Evolutionary conservation across 1,140 invertebrate genomes (phyloP).

Genomic region (Zaprionus ghesquierei): DNA sequence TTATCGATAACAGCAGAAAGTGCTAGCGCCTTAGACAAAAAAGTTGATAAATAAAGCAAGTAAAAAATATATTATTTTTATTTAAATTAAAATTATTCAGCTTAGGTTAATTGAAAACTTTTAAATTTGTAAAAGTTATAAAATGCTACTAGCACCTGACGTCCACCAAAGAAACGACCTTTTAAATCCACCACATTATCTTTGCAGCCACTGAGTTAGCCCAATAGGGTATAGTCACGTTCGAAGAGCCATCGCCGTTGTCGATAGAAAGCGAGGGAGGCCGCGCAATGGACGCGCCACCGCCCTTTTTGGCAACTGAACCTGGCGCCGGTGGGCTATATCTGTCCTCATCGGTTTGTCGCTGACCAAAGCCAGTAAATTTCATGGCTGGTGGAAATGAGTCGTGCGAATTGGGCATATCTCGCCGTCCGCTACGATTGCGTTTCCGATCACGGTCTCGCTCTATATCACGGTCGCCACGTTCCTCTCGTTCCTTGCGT

Average conservation of each 20-base stretch:
- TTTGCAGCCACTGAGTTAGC: conserved; percentile 93
- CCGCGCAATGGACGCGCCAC: conserved; percentile 91
- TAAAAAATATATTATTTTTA: neutral
- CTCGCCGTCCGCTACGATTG: conserved; percentile 50
- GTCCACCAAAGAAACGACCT: conserved; percentile 96
- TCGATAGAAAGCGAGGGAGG: conserved; percentile 89
- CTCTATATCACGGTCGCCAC: conserved; percentile 46
- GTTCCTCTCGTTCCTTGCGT: conserved; percentile 54
- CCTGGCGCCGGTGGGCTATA: conserved; percentile 82
- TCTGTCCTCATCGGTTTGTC: conserved; percentile 85
- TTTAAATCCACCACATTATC: conserved; percentile 99
- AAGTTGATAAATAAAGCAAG: neutral
- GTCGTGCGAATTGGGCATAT: conserved; percentile 43
- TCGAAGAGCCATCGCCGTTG: conserved; percentile 80
- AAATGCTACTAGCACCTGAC: conserved; percentile 97
- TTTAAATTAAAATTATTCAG: conserved; percentile 1
- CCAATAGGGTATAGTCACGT: conserved; percentile 84
- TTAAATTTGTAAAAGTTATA: conserved; percentile 97
- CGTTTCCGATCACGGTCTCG: conserved; percentile 49
- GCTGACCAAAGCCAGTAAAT: conserved; percentile 78
- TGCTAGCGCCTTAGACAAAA: neutral
- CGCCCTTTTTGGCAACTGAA: conserved; percentile 83
- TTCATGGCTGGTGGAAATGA: conserved; percentile 55
- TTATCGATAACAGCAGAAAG: conserved; percentile 11
- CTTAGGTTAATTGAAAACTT: conserved; percentile 88